Evolutionary conservation across 2,888 invertebrate genomes (phyloP), one percentile per base, ranked within the genome.

Genomic region (Plagodis dolabraria): DNA sequence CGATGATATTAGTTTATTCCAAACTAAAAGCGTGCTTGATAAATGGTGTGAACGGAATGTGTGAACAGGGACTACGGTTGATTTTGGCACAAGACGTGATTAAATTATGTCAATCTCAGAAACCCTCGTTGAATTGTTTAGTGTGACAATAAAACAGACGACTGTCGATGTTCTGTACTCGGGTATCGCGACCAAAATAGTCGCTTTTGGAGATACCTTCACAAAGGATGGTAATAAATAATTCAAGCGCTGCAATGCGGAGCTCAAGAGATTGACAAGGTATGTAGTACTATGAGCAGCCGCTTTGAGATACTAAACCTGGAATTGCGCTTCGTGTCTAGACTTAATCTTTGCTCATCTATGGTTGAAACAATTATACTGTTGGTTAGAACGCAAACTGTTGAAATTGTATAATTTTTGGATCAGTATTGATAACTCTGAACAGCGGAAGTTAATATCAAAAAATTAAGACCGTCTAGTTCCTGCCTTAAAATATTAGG

Each of bases 201-300:
- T 76, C 75, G 77, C 72, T 80, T 85, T 85, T 80, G 80, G 56
- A 64, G 47, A 53, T 57, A 57, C 40, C 40, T 40, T 40, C 83
- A 84, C 83, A 87, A 85, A 86, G 83, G 81, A 79, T 76, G 77
- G 82, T 86, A 78, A 88, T 90, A 88, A 87, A 90, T 89, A 89
- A 89, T 86, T 88, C 85, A 89, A 85, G 83, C 78, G 80, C 85
- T 87, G 89, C 88, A 88, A 82, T 90, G 88, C 88, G 86, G 87
- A 81, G 83, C 77, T 83, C 72, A 74, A 79, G 82, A 82, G 79
- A 83, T 83, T 80, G 84, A 83, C 83, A 80, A 76, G 81, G 72
- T 83, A 81, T 82, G 44, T 47, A 22, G 44, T 10, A 75, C 12
- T 35, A 56, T 48, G 46, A 56, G 33, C 40, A 47, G 48, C 35